Conservation (phyloP, 2,113 vertebrate genomes). For the Spea multiplicata region DNA sequence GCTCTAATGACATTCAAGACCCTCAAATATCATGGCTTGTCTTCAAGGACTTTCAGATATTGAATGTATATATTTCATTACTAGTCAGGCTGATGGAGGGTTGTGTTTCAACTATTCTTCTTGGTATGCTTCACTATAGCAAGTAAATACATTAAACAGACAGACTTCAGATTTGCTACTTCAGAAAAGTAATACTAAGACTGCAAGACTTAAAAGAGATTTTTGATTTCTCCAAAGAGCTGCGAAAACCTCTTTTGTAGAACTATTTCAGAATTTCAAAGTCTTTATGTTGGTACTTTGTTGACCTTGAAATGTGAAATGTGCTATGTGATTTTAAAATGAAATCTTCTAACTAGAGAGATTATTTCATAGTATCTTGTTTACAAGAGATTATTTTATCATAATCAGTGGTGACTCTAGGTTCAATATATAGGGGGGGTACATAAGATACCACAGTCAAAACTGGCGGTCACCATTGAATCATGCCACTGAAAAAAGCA, state of each 20-base stretch:
- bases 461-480: too few species aligned
- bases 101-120: neutral
- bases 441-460: too few species aligned
- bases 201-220: slow-evolving; percentile 53
- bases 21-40: neutral
- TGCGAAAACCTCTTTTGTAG: slow-evolving; percentile 58
- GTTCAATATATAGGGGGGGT: too few species aligned
- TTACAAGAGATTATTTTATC: too few species aligned
- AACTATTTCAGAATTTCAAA: slow-evolving; percentile 61
- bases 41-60: slow-evolving; percentile 1
- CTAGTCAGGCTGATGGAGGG: neutral
- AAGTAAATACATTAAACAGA: slow-evolving; percentile 25
- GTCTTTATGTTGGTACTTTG: slow-evolving; percentile 49
- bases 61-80: neutral
- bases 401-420: too few species aligned
- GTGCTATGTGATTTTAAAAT: too few species aligned
- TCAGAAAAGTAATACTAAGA: slow-evolving; percentile 55
- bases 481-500: too few species aligned
- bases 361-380: too few species aligned
- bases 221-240: slow-evolving; percentile 58
- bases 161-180: slow-evolving; percentile 46
- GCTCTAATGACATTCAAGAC: neutral
- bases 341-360: too few species aligned
- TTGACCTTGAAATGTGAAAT: slow-evolving; percentile 49
- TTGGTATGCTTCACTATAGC: slow-evolving; percentile 15